Evolutionary conservation across 2,113 vertebrate species (phyloP), one percentile per base, ranked within the genome.

Genomic region (Chlorodrepanis virens): DNA sequence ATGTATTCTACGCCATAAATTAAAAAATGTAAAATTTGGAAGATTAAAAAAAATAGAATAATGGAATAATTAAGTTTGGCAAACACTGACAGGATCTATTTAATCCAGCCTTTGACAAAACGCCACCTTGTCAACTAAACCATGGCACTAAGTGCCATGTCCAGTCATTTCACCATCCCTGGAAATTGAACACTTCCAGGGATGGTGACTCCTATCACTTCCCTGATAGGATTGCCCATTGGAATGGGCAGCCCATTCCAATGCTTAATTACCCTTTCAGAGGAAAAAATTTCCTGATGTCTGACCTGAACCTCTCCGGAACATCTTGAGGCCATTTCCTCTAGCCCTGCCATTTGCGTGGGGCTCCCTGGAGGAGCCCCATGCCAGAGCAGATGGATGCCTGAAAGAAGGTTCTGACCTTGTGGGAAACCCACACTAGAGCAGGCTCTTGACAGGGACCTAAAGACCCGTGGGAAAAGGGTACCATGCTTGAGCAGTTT

Each of bases 401-500:
- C 75, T 63, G 40, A 70, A 54, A 47, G 39, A 45, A 16, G 23
- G 40, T 17, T 61, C 12, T n/a, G n/a, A 56, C 17, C 10, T 39
- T n/a, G 31, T 56, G 47, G 33, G 47, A 70, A 54, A 12, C 12
- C 15, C 20, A 39, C 19, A 13, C 8, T n/a, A n/a, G 33, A 47
- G 47, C 15, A 69, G 47, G 47, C 23, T 61, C 18, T 68, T 61
- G 56, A 11, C 33, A 54, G n/a, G 13, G 56, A 45, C 37, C 9
- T 31, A 13, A 33, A 50, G 53, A 21, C 19, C 20, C 0, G 0
- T 45, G n/a, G 28, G 8, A 40, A 45, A 47, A 54, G 23, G 2
- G 10, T 47, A 20, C 47, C 33, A 22, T n/a, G 12, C 24, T n/a
- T 33, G 28, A n/a, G 15, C n/a, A 79, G 16, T 40, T 47, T 1